A percentile compares a stretch with the other conserved stretches of the same genome.
Conservation (phyloP, 2,888 invertebrate species). For the Callosobruchus maculatus region DNA sequence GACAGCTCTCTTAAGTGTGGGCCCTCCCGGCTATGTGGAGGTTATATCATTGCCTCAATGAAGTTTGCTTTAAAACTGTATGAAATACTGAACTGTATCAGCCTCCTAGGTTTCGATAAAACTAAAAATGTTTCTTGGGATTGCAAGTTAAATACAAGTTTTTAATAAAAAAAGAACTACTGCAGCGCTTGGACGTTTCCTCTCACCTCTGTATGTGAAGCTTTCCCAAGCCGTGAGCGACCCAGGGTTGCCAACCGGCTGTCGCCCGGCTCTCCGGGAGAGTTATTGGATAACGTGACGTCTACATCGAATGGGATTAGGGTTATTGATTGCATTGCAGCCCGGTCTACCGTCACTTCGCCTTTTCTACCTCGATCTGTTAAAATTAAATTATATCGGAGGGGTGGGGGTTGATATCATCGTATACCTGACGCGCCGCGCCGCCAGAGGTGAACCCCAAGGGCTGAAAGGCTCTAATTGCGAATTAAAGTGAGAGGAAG, state of each 20-base stretch:
- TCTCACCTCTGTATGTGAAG: conserved; percentile 9
- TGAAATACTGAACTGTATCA: no score
- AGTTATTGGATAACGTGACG: conserved; percentile 35
- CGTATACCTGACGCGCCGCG: conserved; percentile 19
- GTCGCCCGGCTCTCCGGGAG: conserved; percentile 20
- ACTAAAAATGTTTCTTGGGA: no score
- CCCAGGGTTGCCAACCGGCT: conserved; percentile 27
- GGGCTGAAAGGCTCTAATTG: conserved; percentile 20
- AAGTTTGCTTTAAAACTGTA: no score
- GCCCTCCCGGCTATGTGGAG: no score
- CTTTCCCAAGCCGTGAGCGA: conserved; percentile 6
- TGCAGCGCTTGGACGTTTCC: neutral
- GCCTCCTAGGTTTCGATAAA: no score
- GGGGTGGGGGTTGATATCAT: conserved; percentile 18
- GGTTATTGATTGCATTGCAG: conserved; percentile 37
- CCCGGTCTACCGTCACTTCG: conserved; percentile 1
- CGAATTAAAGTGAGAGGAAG: conserved; percentile 8
- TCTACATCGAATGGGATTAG: conserved; percentile 38
- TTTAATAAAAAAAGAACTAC: no score
- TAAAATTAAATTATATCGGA: conserved; percentile 31
- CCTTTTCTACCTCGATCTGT: conserved; percentile 29
- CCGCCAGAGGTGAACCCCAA: conserved; percentile 13
- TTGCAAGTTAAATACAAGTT: no score
- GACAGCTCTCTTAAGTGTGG: no score
- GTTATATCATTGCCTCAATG: no score